A percentile compares a stretch with the other conserved stretches of the same genome.
phyloP scores from a whole-genome alignment of 35 echinoderm and acorn worm genomes.

The Hemicentrotus pulcherrimus region DNA sequence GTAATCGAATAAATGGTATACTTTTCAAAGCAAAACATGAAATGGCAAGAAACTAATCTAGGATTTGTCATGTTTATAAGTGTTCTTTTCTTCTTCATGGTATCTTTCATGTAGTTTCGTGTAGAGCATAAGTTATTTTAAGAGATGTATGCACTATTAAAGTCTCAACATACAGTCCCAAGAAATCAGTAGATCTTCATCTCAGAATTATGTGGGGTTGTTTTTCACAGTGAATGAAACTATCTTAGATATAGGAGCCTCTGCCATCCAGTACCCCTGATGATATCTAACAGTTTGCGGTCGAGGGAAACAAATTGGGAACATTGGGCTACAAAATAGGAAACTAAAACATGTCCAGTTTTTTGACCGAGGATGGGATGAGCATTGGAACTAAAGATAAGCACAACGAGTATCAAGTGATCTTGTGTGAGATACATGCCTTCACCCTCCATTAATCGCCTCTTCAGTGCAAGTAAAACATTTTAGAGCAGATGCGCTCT shows the following conservation, averaged over 20 bases:
- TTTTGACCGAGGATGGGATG: background rate
- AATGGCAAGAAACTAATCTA: background rate
- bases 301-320: background rate
- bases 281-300: background rate
- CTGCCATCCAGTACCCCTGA: background rate
- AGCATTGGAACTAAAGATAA: background rate
- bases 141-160: background rate
- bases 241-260: background rate
- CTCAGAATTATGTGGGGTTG: background rate
- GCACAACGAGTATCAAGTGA: background rate
- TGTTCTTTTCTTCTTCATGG: background rate
- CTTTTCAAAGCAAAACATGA: background rate
- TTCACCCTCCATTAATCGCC: constrained; percentile 2
- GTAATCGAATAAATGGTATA: background rate
- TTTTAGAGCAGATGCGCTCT: background rate
- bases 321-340: background rate
- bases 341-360: background rate
- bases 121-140: background rate
- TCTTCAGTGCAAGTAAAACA: background rate
- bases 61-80: background rate
- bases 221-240: background rate
- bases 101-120: background rate
- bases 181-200: background rate
- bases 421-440: constrained; percentile 3
- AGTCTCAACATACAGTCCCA: background rate